A percentile compares a stretch with the other conserved stretches of the same genome.
These are phyloP conservation scores for Epinephelus fuscoguttatus DNA, from an alignment of 2,113 vertebrate genomes.

Conservation along the genomic window DNA sequence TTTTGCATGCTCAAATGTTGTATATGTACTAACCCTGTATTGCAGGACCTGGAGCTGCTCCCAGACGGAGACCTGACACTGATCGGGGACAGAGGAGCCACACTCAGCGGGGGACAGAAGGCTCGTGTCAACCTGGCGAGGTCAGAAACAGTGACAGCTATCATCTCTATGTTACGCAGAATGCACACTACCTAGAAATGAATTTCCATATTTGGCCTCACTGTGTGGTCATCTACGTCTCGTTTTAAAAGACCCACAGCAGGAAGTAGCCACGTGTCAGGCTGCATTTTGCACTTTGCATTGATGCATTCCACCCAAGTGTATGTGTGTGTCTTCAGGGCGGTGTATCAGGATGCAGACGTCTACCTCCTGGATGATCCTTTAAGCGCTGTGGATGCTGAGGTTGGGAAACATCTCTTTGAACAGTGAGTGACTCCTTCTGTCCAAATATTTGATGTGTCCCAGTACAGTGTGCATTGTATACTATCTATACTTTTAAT, in stretches of 20 bases:
- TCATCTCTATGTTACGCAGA: neutral
- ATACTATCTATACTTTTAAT: too few species aligned
- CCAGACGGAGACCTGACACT: conserved; percentile 90
- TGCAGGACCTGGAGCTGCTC: conserved; percentile 90
- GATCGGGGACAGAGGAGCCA: conserved; percentile 93
- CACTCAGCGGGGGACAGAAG: conserved; percentile 94
- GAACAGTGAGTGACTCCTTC: conserved; percentile 87
- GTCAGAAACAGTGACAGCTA: conserved; percentile 55
- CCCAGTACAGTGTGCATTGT: neutral
- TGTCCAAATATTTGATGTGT: neutral
- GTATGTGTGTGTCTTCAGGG: conserved; percentile 77
- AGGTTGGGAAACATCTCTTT: conserved; percentile 92
- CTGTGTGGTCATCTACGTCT: too few species aligned
- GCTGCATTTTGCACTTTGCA: too few species aligned
- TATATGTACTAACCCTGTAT: neutral
- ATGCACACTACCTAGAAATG: neutral
- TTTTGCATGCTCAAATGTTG: neutral
- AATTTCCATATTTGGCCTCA: neutral
- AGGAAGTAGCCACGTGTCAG: too few species aligned
- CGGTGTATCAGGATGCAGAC: conserved; percentile 94
- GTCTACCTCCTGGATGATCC: conserved; percentile 95
- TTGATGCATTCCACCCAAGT: neutral
- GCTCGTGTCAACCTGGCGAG: conserved; percentile 93
- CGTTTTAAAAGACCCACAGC: too few species aligned
- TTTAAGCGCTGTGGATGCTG: conserved; percentile 92